phyloP scores from a whole-genome alignment of 2,797 vertebrate species.

The Syngnathus rostellatus region DNA sequence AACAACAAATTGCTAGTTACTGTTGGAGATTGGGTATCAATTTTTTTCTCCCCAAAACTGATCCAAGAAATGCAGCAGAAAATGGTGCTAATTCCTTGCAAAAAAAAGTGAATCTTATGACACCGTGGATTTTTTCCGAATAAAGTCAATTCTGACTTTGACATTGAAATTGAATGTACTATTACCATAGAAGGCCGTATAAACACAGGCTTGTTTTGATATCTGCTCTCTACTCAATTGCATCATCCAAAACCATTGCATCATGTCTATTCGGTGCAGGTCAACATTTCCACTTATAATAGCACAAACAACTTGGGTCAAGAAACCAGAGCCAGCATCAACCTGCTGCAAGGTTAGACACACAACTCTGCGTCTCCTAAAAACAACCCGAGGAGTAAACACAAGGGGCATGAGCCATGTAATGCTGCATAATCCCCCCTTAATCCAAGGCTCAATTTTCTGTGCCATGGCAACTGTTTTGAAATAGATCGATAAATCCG shows the following conservation, averaged over 20 bases:
- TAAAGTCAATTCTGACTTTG: slow-evolving; percentile 9
- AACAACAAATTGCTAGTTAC: background rate
- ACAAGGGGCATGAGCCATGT: slow-evolving; percentile 41
- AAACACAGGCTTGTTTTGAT: background rate
- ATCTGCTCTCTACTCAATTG: background rate
- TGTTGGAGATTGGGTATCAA: background rate
- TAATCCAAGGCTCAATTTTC: slow-evolving; percentile 39
- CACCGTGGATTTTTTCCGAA: background rate
- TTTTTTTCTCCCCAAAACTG: background rate
- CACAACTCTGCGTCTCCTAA: slow-evolving; percentile 20
- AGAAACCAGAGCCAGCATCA: slow-evolving; percentile 15
- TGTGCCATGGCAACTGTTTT: slow-evolving; percentile 41
- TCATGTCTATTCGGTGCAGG: slow-evolving; percentile 18
- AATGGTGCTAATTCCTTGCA: background rate
- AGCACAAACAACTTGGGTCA: slow-evolving; percentile 11
- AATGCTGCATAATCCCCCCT: slow-evolving; percentile 36
- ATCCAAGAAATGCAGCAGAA: background rate
- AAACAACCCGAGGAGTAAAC: slow-evolving; percentile 46
- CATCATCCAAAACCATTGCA: slow-evolving; percentile 26
- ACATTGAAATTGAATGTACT: slow-evolving; percentile 9
- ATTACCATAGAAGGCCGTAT: background rate
- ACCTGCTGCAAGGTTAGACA: slow-evolving; percentile 1
- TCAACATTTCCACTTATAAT: slow-evolving; percentile 19
- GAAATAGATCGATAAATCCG: slow-evolving; percentile 38
- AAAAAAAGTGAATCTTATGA: background rate